Percentiles rank a stretch among this genome's conserved stretches.
phyloP scores from a whole-genome alignment of 2,888 invertebrate species.

The Chrysolina haemoptera region DNA sequence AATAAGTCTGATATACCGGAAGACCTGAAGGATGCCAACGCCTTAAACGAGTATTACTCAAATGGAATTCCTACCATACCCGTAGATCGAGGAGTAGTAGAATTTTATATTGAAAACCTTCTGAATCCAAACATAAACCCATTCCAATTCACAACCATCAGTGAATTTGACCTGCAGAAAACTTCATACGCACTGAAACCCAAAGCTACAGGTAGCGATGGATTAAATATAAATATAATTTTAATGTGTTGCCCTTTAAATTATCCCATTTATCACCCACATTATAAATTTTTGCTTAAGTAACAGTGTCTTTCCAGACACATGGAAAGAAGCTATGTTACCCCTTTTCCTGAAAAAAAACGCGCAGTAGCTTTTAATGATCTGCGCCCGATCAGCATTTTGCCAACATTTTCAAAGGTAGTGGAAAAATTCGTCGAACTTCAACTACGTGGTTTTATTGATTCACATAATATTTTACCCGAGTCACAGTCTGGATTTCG shows the following conservation, averaged over 20 bases:
- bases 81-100: background rate
- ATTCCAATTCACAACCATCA: background rate
- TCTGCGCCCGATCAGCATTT: too few relatives aligned
- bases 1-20: too few relatives aligned
- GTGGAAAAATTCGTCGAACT: background rate
- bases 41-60: background rate
- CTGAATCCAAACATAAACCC: background rate
- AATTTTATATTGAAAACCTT: background rate
- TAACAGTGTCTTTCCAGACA: background rate
- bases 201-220: background rate
- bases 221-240: too few relatives aligned
- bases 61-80: background rate
- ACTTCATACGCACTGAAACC: background rate
- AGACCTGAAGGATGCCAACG: too few relatives aligned
- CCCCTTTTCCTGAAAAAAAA: too few relatives aligned
- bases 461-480: background rate
- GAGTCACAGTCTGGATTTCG: background rate
- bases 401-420: too few relatives aligned
- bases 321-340: background rate
- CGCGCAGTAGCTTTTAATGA: too few relatives aligned
- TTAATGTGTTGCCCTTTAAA: background rate
- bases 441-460: background rate
- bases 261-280: background rate
- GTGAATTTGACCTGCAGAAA: background rate
- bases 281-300: background rate